phyloP scores from a whole-genome alignment of 2,888 invertebrate genomes.

The Pachycephus smyrnensis region DNA sequence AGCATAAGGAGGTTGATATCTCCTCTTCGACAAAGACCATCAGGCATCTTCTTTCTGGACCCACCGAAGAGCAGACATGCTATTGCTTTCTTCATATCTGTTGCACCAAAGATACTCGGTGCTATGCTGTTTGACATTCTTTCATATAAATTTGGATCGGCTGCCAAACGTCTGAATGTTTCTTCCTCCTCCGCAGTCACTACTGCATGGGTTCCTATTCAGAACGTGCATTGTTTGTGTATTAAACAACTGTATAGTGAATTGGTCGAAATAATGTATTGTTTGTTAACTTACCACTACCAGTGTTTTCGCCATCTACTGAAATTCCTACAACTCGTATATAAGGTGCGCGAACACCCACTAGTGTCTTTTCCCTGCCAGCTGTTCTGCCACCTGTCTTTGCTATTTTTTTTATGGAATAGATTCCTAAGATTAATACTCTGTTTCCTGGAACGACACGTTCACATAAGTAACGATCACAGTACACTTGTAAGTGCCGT shows the following conservation, averaged over 20 bases:
- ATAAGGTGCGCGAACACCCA: slow-evolving; percentile 95
- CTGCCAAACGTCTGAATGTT: slow-evolving; percentile 5
- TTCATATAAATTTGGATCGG: slow-evolving; percentile 4
- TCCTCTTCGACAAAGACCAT: slow-evolving; percentile 94
- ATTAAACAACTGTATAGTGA: not conserved
- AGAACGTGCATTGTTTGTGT: slow-evolving; percentile 57
- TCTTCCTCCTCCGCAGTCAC: slow-evolving; percentile 76
- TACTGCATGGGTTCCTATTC: slow-evolving; percentile 51
- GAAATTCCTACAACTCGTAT: slow-evolving; percentile 93
- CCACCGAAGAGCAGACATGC: slow-evolving; percentile 96
- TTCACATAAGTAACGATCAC: slow-evolving; percentile 94
- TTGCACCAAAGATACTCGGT: slow-evolving; percentile 91
- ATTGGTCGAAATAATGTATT: not conserved
- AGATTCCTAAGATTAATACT: slow-evolving; percentile 93
- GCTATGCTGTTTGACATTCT: not conserved
- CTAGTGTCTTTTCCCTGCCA: slow-evolving; percentile 81
- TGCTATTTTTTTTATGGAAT: slow-evolving; percentile 91
- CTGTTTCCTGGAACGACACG: slow-evolving; percentile 96
- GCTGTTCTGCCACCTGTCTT: slow-evolving; percentile 75
- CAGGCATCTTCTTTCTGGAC: slow-evolving; percentile 89
- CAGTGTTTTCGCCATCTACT: slow-evolving; percentile 84
- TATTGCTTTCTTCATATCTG: slow-evolving; percentile 97
- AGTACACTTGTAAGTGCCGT: slow-evolving; percentile 93
- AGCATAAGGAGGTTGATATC: slow-evolving; percentile 95
- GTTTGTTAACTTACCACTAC: slow-evolving; percentile 69